A percentile compares a stretch with the other conserved stretches of the same genome.
Evolutionary conservation across 1,140 invertebrate species (phyloP).

Genomic region (Aethina tumida): DNA sequence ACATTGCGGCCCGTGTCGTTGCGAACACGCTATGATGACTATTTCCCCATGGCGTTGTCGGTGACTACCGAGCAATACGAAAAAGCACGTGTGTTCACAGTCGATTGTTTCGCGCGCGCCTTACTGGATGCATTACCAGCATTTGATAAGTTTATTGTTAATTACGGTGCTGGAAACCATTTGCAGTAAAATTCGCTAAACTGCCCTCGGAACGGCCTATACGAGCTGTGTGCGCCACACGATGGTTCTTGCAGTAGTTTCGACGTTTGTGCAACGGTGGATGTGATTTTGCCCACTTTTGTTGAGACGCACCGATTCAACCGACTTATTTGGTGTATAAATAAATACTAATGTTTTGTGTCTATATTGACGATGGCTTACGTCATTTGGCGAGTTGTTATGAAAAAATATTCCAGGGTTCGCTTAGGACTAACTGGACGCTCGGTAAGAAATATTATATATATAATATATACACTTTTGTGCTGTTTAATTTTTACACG

Average conservation of each 20-base stretch:
- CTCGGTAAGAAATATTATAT: too few relatives aligned
- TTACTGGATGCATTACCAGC: conserved; percentile 3
- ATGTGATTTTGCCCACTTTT: not conserved
- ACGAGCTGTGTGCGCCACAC: too few relatives aligned
- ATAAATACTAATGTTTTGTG: conserved; percentile 2
- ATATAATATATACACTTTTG: too few relatives aligned
- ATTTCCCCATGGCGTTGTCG: conserved; percentile 1
- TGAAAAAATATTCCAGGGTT: conserved; percentile 29
- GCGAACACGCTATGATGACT: not conserved
- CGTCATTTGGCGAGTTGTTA: conserved; percentile 27
- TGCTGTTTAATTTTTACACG: too few relatives aligned
- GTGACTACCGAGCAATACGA: conserved; percentile 4
- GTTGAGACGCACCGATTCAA: not conserved
- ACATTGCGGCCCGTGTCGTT: not conserved
- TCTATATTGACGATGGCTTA: conserved; percentile 23
- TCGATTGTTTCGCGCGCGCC: conserved; percentile 9
- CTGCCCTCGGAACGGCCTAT: too few relatives aligned
- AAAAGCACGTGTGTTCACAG: conserved; percentile 12
- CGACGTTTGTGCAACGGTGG: too few relatives aligned
- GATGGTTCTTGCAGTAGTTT: too few relatives aligned
- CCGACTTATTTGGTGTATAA: not conserved
- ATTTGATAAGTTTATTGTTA: too few relatives aligned
- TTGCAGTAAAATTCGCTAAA: too few relatives aligned
- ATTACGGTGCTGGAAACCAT: too few relatives aligned
- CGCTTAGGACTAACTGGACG: conserved; percentile 23